Percentiles rank a stretch among this genome's conserved stretches.
phyloP scores from a whole-genome alignment of 2,797 vertebrate species.

The Sebastes itinus region DNA sequence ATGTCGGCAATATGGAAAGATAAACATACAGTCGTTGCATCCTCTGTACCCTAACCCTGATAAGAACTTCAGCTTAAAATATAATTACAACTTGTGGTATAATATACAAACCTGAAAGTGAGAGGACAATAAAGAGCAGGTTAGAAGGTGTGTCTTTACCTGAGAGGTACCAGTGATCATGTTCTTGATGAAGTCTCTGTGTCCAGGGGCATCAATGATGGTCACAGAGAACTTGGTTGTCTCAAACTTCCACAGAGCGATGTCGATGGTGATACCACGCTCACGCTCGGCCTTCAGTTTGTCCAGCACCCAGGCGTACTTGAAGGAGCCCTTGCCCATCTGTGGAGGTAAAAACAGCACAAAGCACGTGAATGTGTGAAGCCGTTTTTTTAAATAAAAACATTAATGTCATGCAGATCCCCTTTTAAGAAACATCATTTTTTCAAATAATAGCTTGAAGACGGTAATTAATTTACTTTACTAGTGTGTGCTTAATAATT shows the following conservation, averaged over 20 bases:
- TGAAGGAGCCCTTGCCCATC: slow-evolving; percentile 90
- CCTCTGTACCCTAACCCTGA: too few species aligned
- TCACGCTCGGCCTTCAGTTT: slow-evolving; percentile 87
- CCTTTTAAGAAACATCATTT: neutral
- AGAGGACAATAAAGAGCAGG: neutral
- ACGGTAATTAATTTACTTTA: neutral
- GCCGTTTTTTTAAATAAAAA: slow-evolving; percentile 58
- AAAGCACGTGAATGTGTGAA: neutral
- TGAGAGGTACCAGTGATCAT: slow-evolving; percentile 89
- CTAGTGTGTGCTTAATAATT: neutral
- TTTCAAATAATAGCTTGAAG: neutral
- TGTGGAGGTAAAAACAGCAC: slow-evolving; percentile 8
- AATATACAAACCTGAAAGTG: neutral
- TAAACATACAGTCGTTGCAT: too few species aligned
- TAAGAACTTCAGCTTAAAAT: neutral
- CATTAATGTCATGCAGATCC: neutral
- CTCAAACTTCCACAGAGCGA: slow-evolving; percentile 88
- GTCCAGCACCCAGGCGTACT: slow-evolving; percentile 87
- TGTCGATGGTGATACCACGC: slow-evolving; percentile 87
- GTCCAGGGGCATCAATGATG: slow-evolving; percentile 87
- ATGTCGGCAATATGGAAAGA: too few species aligned
- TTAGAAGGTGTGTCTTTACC: slow-evolving; percentile 54
- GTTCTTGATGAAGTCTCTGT: slow-evolving; percentile 90
- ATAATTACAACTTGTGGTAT: neutral
- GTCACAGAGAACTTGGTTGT: slow-evolving; percentile 83